Percentiles rank a stretch among this genome's conserved stretches.
phyloP scores from a whole-genome alignment of 2,113 vertebrate genomes.

The Beaufortia kweichowensis region DNA sequence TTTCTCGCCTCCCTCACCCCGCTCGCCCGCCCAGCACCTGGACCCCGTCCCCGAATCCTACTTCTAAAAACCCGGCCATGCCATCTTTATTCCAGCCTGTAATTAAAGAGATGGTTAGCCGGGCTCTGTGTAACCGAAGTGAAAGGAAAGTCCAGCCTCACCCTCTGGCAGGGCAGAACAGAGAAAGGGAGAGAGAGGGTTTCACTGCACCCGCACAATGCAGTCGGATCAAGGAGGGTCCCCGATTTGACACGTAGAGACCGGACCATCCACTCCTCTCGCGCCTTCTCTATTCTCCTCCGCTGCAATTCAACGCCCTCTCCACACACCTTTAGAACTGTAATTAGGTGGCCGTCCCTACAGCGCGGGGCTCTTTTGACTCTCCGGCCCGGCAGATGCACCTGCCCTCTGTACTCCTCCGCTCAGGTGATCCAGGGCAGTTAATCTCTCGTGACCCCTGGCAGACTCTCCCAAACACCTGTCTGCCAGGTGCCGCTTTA shows the following conservation, averaged over 20 bases:
- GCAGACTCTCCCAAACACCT: conserved; percentile 54
- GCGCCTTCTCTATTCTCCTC: conserved; percentile 44
- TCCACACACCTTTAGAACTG: conserved; percentile 42
- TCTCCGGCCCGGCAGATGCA: conserved; percentile 44
- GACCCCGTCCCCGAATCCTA: conserved; percentile 34
- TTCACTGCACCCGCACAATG: conserved; percentile 41
- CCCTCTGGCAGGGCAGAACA: conserved; percentile 39
- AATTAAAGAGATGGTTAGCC: conserved; percentile 48
- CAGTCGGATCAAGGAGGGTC: conserved; percentile 32
- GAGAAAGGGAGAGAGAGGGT: conserved; percentile 42
- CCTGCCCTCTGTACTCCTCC: conserved; percentile 40
- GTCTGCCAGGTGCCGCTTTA: conserved; percentile 53
- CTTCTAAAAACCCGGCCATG: conserved; percentile 25
- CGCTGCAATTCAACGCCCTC: conserved; percentile 45
- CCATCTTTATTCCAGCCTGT: conserved; percentile 35
- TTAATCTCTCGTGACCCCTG: conserved; percentile 51
- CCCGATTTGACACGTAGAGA: conserved; percentile 44
- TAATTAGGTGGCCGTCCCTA: conserved; percentile 48
- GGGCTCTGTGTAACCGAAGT: neutral
- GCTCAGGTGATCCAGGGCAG: conserved; percentile 49
- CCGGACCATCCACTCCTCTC: conserved; percentile 40
- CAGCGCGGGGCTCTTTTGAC: conserved; percentile 16
- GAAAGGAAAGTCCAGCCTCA: conserved; percentile 42
- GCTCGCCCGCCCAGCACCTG: conserved; percentile 44
- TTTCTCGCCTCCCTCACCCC: conserved; percentile 29